These are phyloP conservation scores for Caenorhabditis angaria DNA, from an alignment of 2,888 invertebrate species.

Conservation along the genomic window DNA sequence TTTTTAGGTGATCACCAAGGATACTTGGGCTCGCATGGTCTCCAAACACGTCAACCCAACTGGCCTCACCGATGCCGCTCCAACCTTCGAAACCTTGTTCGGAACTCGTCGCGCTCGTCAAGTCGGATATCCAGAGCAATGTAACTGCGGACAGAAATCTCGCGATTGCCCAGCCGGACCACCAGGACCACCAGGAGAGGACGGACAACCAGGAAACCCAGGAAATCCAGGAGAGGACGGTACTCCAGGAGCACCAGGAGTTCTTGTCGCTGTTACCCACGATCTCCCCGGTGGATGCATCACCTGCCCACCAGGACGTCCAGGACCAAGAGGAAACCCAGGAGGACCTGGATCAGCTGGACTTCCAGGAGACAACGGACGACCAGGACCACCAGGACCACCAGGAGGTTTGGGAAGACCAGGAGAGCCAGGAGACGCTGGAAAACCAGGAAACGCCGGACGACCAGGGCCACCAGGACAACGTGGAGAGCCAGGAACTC, in stretches of 20 bases:
- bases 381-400: constrained; percentile 48
- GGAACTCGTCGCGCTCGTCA: constrained; percentile 53
- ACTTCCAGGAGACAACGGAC: constrained; percentile 49
- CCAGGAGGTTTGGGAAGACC: constrained; percentile 45
- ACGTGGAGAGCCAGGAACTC: constrained; percentile 54
- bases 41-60: constrained; percentile 54
- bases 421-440: constrained; percentile 48
- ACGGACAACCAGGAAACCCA: constrained; percentile 50
- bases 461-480: constrained; percentile 53
- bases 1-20: constrained; percentile 50
- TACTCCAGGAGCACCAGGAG: constrained; percentile 57
- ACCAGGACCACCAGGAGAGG: constrained; percentile 59
- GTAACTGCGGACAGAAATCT: constrained; percentile 59
- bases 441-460: constrained; percentile 49
- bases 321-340: constrained; percentile 50
- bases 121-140: constrained; percentile 48
- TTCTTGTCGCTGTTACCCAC: constrained; percentile 56
- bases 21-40: constrained; percentile 57
- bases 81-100: constrained; percentile 57
- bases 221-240: constrained; percentile 59
- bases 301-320: constrained; percentile 52
- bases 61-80: constrained; percentile 44
- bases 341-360: constrained; percentile 52
- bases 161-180: constrained; percentile 63
- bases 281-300: constrained; percentile 63